These are phyloP conservation scores for Conistra vaccinii DNA, from an alignment of 2,888 invertebrate species.

Conservation along the genomic window DNA sequence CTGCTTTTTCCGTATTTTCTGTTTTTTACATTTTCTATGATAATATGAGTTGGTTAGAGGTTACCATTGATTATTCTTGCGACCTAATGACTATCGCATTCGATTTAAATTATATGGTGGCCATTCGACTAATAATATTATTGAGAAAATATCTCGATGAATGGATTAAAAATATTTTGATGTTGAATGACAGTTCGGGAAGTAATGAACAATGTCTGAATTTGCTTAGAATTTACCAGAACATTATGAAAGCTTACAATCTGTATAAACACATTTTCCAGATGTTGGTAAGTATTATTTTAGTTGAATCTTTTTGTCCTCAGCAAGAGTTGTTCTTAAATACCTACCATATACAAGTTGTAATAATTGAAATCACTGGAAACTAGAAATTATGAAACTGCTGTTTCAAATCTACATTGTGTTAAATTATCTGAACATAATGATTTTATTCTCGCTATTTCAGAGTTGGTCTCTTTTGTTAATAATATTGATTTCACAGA, in stretches of 20 bases:
- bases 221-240: conserved; percentile 17
- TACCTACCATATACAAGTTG: not conserved
- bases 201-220: conserved; percentile 6
- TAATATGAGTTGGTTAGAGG: not conserved
- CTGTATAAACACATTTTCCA: conserved; percentile 43
- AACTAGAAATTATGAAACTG: no score
- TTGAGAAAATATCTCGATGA: conserved; percentile 23
- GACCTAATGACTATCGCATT: not conserved
- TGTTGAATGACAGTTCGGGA: not conserved
- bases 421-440: no score
- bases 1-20: not conserved
- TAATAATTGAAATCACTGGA: not conserved
- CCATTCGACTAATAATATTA: conserved; percentile 24
- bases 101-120: conserved; percentile 40
- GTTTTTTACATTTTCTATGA: not conserved
- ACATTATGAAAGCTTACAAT: conserved; percentile 41
- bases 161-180: not conserved
- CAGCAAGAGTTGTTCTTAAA: not conserved
- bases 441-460: no score
- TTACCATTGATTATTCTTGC: not conserved
- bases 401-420: no score
- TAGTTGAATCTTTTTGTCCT: not conserved
- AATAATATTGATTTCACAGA: no score
- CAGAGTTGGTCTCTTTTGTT: no score
- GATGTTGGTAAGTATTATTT: conserved; percentile 39